These are phyloP conservation scores for Enteromius argenteus DNA, from an alignment of 2,797 vertebrate species.

Conservation along the genomic window DNA sequence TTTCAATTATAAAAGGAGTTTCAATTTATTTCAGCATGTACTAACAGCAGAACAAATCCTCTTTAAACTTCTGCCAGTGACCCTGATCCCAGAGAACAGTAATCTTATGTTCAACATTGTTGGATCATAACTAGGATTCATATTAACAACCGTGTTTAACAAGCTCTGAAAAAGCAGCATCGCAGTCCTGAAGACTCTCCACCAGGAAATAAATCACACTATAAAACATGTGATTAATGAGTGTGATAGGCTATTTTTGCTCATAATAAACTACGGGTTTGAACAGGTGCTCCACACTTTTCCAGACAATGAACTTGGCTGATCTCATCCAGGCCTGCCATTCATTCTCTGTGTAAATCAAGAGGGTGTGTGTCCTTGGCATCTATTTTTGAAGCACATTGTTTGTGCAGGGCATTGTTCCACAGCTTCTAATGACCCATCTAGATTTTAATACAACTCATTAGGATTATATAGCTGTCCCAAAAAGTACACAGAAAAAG, in stretches of 20 bases:
- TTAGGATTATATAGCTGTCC: background rate
- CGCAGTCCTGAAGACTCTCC: conserved; percentile 48
- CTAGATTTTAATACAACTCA: background rate
- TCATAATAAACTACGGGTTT: conserved; percentile 68
- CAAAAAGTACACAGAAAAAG: background rate
- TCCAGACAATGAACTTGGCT: conserved; percentile 74
- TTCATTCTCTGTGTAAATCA: conserved; percentile 69
- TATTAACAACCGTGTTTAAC: conserved; percentile 33
- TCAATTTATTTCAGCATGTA: background rate
- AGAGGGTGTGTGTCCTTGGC: conserved; percentile 58
- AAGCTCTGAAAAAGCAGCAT: conserved; percentile 35
- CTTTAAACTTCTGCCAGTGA: background rate
- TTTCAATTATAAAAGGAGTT: background rate
- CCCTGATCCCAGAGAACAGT: background rate
- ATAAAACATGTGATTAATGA: conserved; percentile 58
- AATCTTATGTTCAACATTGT: background rate
- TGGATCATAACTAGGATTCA: conserved; percentile 16
- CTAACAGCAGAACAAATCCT: background rate
- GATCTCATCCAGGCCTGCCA: conserved; percentile 55
- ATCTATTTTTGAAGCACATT: conserved; percentile 58
- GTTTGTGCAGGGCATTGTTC: conserved; percentile 43
- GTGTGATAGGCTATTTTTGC: conserved; percentile 73
- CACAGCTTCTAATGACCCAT: background rate
- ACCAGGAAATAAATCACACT: conserved; percentile 66
- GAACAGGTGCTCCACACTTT: conserved; percentile 76